Evolutionary conservation across 2,797 vertebrate species (phyloP).

Genomic region (Crenuchus spilurus): DNA sequence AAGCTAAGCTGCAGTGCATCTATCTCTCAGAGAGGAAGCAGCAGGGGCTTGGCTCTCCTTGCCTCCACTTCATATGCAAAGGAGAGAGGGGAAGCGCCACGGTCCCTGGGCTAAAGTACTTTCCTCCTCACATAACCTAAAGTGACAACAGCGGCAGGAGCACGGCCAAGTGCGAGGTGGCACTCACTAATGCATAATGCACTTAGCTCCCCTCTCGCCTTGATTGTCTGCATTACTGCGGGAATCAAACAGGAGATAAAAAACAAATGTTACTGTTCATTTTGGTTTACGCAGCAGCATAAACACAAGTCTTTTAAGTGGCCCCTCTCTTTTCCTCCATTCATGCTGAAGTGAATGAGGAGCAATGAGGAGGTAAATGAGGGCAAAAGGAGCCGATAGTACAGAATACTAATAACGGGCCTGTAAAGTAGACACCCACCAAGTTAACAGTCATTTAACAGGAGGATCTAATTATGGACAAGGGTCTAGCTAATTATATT

Average conservation of each 20-base stretch:
- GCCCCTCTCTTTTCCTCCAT: constrained; percentile 48
- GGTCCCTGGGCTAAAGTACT: constrained; percentile 76
- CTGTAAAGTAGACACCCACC: too few species aligned
- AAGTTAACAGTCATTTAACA: too few species aligned
- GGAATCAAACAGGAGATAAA: constrained; percentile 68
- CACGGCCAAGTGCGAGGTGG: constrained; percentile 41
- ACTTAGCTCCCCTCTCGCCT: constrained; percentile 78
- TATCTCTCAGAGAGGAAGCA: constrained; percentile 58
- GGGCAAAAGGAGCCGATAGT: constrained; percentile 42
- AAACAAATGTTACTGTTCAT: constrained; percentile 80
- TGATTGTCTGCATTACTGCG: constrained; percentile 78
- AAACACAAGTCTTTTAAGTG: constrained; percentile 73
- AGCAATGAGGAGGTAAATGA: constrained; percentile 64
- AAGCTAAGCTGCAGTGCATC: constrained; percentile 47
- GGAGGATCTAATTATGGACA: too few species aligned
- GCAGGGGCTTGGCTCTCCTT: constrained; percentile 69
- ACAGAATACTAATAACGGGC: constrained; percentile 35
- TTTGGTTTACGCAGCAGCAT: constrained; percentile 67
- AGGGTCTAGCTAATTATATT: too few species aligned
- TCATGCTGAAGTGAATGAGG: constrained; percentile 62
- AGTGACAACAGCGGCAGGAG: constrained; percentile 74
- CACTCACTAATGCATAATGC: constrained; percentile 77
- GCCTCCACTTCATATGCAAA: constrained; percentile 83
- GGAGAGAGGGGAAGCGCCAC: constrained; percentile 72
- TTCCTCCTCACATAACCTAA: constrained; percentile 81